phyloP scores from a whole-genome alignment of 53 echinoderm and acorn worm species.

The Stichopus horrens region DNA sequence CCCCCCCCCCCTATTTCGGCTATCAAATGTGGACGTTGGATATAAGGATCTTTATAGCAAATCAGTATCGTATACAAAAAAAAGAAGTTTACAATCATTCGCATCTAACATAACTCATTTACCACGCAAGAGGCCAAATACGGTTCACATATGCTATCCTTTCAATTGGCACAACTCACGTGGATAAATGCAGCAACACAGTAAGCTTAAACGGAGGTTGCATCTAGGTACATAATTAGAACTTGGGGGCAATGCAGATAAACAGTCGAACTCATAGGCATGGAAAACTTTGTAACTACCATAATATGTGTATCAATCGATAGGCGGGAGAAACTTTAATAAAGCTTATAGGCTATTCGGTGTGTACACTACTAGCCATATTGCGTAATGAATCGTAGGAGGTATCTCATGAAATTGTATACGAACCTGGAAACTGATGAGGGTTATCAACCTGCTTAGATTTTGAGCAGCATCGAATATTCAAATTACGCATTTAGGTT shows the following conservation, averaged over 20 bases:
- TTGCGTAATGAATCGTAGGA: no score
- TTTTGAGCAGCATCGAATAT: no score
- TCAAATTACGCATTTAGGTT: no score
- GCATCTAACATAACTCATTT: neutral
- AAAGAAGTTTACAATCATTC: neutral
- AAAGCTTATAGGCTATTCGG: no score
- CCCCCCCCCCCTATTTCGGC: neutral
- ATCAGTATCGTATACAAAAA: neutral
- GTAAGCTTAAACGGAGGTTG: conserved; percentile 24
- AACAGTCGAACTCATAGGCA: no score
- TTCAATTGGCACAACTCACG: conserved; percentile 15
- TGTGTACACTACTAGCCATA: no score
- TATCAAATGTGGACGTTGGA: conserved; percentile 26
- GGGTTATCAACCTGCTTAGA: no score
- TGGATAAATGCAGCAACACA: neutral
- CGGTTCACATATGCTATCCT: neutral
- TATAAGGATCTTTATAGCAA: conserved; percentile 3
- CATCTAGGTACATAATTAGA: conserved; percentile 13
- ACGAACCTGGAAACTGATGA: no score
- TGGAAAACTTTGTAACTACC: no score
- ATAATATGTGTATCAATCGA: no score
- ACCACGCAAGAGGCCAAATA: neutral
- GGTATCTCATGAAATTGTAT: no score
- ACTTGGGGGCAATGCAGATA: conserved; percentile 18
- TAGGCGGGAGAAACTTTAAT: no score